Base-by-base conservation (phyloP, 2,113 vertebrate species). In the Hiodon alosoides region DNA sequence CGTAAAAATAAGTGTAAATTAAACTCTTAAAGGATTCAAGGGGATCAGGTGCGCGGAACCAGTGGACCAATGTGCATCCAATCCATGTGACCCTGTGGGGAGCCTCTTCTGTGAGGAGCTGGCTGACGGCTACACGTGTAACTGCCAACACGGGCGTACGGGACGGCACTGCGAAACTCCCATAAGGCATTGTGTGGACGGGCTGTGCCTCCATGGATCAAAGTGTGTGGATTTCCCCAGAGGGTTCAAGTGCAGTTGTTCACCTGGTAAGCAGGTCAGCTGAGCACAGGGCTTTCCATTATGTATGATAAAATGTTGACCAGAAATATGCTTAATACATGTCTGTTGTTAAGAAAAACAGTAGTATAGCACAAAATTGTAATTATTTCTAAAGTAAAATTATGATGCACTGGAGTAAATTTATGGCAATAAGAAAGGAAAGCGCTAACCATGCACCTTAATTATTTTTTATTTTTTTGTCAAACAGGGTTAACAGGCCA, bases 401-500 rank as follows among this genome's bases (percentile, higher is more conserved):
- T 31, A 31, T 31, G 31, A 31, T 1, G 31, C 2, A 31, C 31
- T 31, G 31, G 31, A 31, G 31, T 31, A 31, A 31, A 31, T 31
- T 31, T 31, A 31, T 31, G 31, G 31, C 31, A 31, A 31, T 31
- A 31, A 31, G 2, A 31, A 31, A 31, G 31, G 31, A 31, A 31
- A 31, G 2, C 2, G 31, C 31, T 31, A 31, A 31, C 31, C 31
- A 31, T 31, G 31, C 31, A 31, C 31, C 3, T 5, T 46, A 17
- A 2, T 46, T 5, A n/a, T 7, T 14, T 11, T 52, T 14, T 8
- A 2, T 62, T 78, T 10, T 11, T 78, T 5, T 47, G 84, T 81
- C 79, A 5, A 0, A 64, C 74, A 95, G 93, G 93, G 76, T 90
- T 91, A 79, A 89, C 83, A 31, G 93, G 93, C 2, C 83, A 68